These are phyloP conservation scores for Eurytemora carolleeae DNA, from an alignment of 1,140 invertebrate genomes.

Conservation along the genomic window DNA sequence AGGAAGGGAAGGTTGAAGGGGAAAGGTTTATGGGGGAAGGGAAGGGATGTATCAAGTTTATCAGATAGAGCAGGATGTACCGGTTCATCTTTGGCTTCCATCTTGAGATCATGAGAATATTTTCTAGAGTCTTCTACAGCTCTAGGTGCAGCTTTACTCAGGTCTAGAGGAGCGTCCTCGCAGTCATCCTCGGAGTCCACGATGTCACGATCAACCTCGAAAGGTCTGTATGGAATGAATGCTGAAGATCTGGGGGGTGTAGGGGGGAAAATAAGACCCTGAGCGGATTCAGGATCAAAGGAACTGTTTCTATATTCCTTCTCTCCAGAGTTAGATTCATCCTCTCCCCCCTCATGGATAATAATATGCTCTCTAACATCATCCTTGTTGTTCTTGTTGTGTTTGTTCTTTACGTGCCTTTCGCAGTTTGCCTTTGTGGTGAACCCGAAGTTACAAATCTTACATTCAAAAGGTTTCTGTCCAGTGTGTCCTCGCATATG, in stretches of 20 bases:
- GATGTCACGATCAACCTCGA: not conserved
- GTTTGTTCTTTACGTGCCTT: constrained; percentile 47
- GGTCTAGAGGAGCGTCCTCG: constrained; percentile 1
- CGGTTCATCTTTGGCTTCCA: constrained; percentile 11
- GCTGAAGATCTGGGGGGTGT: not conserved
- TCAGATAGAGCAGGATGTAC: constrained; percentile 14
- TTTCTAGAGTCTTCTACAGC: not conserved
- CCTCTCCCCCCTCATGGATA: constrained; percentile 34
- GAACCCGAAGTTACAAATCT: constrained; percentile 80
- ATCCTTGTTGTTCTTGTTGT: constrained; percentile 57
- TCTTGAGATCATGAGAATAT: not conserved
- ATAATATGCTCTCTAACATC: constrained; percentile 66
- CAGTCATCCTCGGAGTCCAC: not conserved
- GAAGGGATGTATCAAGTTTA: not conserved
- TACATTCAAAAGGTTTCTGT: constrained; percentile 78
- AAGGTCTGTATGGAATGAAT: not conserved
- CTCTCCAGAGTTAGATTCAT: not conserved
- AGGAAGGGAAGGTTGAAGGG: not conserved
- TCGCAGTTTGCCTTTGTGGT: constrained; percentile 77
- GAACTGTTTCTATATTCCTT: not conserved
- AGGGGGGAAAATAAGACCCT: not conserved
- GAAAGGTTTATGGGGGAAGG: not conserved
- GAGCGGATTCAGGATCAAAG: not conserved
- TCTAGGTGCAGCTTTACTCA: not conserved
- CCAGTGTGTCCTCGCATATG: constrained; percentile 85